Conservation (phyloP, 2,797 vertebrate genomes). For the Gambelia wislizenii region DNA sequence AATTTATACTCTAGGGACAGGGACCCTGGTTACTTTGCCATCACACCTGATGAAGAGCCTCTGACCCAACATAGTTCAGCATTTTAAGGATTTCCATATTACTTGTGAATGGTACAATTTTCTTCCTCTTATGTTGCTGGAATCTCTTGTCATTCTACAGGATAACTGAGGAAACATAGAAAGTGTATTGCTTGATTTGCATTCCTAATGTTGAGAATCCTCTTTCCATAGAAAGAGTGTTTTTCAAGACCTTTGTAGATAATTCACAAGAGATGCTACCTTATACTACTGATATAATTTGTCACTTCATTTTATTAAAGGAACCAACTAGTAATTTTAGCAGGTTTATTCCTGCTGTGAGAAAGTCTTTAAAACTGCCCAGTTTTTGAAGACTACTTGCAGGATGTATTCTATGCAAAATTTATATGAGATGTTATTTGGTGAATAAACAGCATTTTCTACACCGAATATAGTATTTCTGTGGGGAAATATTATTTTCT, state of each 20-base stretch:
- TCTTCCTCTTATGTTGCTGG: neutral
- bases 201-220: neutral
- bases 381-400: too few species aligned
- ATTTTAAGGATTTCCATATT: neutral
- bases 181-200: neutral
- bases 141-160: neutral
- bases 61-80: too few species aligned
- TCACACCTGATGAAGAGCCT: neutral
- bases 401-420: too few species aligned
- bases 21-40: neutral
- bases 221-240: accelerated
- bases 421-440: too few species aligned
- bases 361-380: too few species aligned
- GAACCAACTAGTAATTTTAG: too few species aligned
- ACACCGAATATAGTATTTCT: too few species aligned
- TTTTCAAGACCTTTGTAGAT: neutral
- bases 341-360: too few species aligned
- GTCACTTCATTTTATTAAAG: too few species aligned
- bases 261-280: neutral
- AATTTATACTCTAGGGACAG: too few species aligned
- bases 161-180: neutral
- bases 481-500: too few species aligned
- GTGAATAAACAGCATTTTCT: too few species aligned
- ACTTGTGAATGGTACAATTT: neutral
- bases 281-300: neutral